Evolutionary conservation across 2,888 invertebrate genomes (phyloP).

Genomic region (Lottia scabra): DNA sequence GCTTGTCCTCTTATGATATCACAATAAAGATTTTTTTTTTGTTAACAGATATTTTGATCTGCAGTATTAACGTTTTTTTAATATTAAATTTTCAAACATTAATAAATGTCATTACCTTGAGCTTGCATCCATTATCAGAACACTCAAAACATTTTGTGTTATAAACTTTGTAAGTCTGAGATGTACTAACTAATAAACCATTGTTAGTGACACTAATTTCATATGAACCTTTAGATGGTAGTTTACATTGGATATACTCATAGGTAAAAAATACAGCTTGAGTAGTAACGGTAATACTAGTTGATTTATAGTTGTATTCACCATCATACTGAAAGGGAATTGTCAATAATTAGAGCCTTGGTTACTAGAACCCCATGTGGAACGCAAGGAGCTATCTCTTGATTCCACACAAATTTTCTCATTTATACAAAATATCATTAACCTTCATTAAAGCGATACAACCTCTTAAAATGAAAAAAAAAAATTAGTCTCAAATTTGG

Average conservation of each 20-base stretch:
- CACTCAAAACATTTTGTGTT: conserved; percentile 27
- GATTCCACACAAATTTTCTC: no score
- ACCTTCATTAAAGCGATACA: no score
- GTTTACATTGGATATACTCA: conserved; percentile 33
- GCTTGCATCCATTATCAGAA: conserved; percentile 12
- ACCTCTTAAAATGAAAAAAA: no score
- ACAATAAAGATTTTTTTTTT: no score
- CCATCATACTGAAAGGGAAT: conserved; percentile 19
- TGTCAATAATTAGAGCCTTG: no score
- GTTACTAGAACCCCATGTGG: no score
- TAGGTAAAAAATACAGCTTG: conserved; percentile 27
- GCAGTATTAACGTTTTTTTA: no score
- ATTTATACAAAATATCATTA: not conserved
- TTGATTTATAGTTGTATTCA: conserved; percentile 13
- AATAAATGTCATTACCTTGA: conserved; percentile 19
- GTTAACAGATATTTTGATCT: no score
- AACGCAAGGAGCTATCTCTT: no score
- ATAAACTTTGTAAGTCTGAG: conserved; percentile 25
- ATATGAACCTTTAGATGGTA: conserved; percentile 31
- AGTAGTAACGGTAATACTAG: conserved; percentile 3
- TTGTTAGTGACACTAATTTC: conserved; percentile 30
- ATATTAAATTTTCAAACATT: no score
- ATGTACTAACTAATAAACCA: conserved; percentile 17
- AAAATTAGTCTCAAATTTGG: no score
- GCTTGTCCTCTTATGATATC: no score